Conservation (phyloP, 2,797 vertebrate species). For the Coracias cyanogaster region DNA sequence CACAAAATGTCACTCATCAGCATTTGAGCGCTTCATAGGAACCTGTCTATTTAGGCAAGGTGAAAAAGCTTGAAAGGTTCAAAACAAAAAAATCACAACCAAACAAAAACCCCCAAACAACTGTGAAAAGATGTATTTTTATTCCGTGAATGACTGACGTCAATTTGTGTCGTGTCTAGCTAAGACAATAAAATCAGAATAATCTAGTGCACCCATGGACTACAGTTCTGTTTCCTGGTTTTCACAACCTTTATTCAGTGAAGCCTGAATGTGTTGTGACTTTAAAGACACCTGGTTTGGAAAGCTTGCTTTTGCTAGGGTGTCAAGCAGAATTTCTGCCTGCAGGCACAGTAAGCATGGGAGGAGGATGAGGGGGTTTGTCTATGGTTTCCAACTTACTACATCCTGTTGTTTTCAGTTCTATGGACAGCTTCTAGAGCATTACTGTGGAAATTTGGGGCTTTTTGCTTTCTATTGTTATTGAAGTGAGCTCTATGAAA, state of each 20-base stretch:
- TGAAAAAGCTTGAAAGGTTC: background rate
- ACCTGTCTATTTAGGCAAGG: background rate
- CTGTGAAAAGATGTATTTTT: background rate
- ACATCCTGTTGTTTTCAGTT: background rate
- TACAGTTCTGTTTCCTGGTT: background rate
- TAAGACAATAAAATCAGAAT: background rate
- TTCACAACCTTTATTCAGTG: conserved; percentile 10
- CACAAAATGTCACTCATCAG: background rate
- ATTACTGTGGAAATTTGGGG: background rate
- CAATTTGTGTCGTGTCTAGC: background rate
- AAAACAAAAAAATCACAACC: background rate
- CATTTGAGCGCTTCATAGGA: background rate
- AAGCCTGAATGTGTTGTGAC: background rate
- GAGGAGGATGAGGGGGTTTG: background rate
- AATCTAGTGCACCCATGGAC: background rate
- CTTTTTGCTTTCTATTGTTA: conserved; percentile 12
- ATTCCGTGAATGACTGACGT: background rate
- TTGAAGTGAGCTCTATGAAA: background rate
- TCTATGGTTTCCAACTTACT: background rate
- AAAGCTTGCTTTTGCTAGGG: background rate
- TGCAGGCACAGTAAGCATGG: background rate
- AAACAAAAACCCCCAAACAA: background rate
- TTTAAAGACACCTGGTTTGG: conserved; percentile 4
- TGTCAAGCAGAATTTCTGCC: background rate
- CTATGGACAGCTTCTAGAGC: background rate